These are phyloP conservation scores for Tetragonula clypearis DNA, from an alignment of 1,140 invertebrate genomes.

Conservation along the genomic window DNA sequence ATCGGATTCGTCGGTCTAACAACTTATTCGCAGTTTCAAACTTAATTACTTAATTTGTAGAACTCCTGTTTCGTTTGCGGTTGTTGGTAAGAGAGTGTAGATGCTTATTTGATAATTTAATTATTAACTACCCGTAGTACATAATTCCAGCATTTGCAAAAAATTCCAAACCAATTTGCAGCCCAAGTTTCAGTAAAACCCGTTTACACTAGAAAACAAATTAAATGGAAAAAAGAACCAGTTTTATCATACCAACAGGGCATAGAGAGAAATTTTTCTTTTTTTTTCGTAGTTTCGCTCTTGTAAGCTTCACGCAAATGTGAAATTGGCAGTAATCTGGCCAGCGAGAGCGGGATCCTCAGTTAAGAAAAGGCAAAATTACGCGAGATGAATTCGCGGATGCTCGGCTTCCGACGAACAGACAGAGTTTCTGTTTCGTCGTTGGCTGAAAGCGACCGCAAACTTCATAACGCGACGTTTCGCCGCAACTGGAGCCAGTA, in stretches of 20 bases:
- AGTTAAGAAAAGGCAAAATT: slow-evolving; percentile 17
- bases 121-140: too few species aligned
- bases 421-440: slow-evolving; percentile 4
- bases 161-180: too few species aligned
- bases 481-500: not conserved
- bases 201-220: not conserved
- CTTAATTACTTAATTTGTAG: too few species aligned
- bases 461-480: slow-evolving; percentile 39
- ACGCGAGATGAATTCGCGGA: not conserved
- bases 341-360: not conserved
- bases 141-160: too few species aligned
- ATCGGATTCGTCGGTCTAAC: too few species aligned
- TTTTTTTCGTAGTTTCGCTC: not conserved
- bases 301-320: too few species aligned
- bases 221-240: not conserved
- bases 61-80: too few species aligned
- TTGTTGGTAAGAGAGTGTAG: too few species aligned
- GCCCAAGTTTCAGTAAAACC: too few species aligned
- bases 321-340: not conserved
- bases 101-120: too few species aligned
- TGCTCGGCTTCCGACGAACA: not conserved
- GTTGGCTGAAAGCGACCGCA: slow-evolving; percentile 23
- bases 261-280: not conserved
- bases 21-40: too few species aligned
- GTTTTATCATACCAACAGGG: not conserved